Evolutionary conservation across 2,888 invertebrate genomes (phyloP).

Genomic region (Pyralis farinalis): DNA sequence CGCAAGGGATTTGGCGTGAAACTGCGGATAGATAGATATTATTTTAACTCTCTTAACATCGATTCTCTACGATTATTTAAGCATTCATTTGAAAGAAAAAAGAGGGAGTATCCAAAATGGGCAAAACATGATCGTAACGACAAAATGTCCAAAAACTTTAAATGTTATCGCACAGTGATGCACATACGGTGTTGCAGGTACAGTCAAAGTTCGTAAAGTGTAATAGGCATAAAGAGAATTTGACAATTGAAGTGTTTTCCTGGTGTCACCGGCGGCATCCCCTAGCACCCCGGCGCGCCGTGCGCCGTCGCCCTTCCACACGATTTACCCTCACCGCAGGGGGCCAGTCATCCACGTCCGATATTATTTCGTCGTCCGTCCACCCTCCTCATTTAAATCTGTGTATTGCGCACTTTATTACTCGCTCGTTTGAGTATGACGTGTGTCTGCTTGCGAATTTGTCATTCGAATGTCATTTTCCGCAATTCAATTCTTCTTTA

Average conservation of each 20-base stretch:
- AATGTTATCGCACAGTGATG: no score
- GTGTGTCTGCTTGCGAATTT: slow-evolving; percentile 16
- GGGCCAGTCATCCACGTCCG: slow-evolving; percentile 46
- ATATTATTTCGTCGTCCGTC: slow-evolving; percentile 52
- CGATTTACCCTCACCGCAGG: slow-evolving; percentile 47
- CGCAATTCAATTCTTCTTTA: no score
- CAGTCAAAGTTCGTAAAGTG: slow-evolving; percentile 1
- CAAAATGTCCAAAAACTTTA: no score
- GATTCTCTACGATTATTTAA: no score
- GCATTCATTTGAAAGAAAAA: no score
- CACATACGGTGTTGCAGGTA: no score
- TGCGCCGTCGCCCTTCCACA: slow-evolving; percentile 38
- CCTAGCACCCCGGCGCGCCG: slow-evolving; percentile 27
- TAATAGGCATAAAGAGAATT: slow-evolving; percentile 1
- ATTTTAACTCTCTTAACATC: no score
- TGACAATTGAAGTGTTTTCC: slow-evolving; percentile 25
- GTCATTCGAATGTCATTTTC: neutral
- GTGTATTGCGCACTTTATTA: slow-evolving; percentile 58
- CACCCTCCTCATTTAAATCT: slow-evolving; percentile 49
- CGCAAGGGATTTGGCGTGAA: no score
- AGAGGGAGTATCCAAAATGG: no score
- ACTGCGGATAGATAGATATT: no score
- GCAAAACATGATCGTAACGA: no score
- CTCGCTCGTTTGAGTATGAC: slow-evolving; percentile 35
- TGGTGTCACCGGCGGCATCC: slow-evolving; percentile 28